Evolutionary conservation across 2,888 invertebrate genomes (phyloP).

Genomic region (Schizaphis graminum): DNA sequence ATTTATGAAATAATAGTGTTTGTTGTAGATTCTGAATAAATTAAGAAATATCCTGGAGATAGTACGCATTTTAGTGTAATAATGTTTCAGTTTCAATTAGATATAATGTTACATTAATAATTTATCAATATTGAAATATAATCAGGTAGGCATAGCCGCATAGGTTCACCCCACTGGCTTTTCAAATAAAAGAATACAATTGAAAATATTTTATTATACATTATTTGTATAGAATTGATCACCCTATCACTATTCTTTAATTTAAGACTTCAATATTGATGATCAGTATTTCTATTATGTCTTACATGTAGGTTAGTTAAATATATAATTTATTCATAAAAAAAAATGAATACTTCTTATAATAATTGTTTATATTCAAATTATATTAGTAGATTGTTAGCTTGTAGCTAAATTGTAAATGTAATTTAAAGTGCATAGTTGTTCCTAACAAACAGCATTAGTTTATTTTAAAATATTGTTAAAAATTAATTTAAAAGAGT

Average conservation of each 20-base stretch:
- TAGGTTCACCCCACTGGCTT: no score
- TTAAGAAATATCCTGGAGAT: not conserved
- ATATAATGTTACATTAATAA: not conserved
- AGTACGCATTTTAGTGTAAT: not conserved
- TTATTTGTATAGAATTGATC: no score
- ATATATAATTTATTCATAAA: not conserved
- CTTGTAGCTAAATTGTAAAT: not conserved
- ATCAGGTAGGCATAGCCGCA: not conserved
- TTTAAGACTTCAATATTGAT: not conserved
- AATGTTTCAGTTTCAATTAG: not conserved
- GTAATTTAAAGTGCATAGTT: not conserved
- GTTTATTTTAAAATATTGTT: no score
- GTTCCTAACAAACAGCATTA: not conserved
- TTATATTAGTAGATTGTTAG: not conserved
- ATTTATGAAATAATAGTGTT: not conserved
- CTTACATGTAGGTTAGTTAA: not conserved
- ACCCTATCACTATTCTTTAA: not conserved
- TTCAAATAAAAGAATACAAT: no score
- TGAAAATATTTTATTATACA: no score
- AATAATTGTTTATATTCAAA: not conserved
- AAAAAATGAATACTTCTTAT: not conserved
- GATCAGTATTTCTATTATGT: not conserved
- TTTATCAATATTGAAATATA: not conserved
- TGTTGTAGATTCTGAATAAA: not conserved
- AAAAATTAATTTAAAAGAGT: no score